These are phyloP conservation scores for Holcopasites calliopsidis DNA, from an alignment of 1,140 invertebrate species.

Conservation along the genomic window DNA sequence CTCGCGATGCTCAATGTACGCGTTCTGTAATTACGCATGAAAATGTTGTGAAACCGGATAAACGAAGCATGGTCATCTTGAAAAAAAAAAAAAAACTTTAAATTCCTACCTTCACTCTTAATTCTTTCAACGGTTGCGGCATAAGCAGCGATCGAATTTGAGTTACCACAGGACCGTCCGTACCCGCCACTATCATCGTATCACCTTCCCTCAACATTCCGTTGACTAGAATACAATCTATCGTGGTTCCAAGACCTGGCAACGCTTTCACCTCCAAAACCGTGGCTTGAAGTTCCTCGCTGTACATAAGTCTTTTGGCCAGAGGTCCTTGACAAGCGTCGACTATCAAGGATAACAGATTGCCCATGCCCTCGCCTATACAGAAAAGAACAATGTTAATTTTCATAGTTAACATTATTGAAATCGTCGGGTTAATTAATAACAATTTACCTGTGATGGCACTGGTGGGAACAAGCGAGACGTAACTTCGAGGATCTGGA, in stretches of 20 bases:
- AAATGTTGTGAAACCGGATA: no score
- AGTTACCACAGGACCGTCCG: constrained; percentile 98
- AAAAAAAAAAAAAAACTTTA: not conserved
- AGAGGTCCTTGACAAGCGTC: constrained; percentile 95
- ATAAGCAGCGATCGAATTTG: constrained; percentile 98
- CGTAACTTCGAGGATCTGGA: constrained; percentile 94
- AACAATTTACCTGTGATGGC: constrained; percentile 88
- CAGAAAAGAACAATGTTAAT: not conserved
- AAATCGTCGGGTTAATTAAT: no score
- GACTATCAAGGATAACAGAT: constrained; percentile 95
- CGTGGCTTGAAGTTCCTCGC: constrained; percentile 96
- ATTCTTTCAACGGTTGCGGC: constrained; percentile 98
- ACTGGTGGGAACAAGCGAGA: constrained; percentile 98
- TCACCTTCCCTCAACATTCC: constrained; percentile 95
- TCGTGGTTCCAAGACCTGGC: constrained; percentile 97
- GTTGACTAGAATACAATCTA: constrained; percentile 99
- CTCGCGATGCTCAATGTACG: constrained; percentile 97
- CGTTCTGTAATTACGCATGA: constrained; percentile 84
- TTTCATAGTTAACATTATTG: not conserved
- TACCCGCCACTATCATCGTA: constrained; percentile 96
- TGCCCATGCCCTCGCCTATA: constrained; percentile 97
- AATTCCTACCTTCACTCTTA: constrained; percentile 93
- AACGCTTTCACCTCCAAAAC: constrained; percentile 99
- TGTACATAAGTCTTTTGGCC: constrained; percentile 94
- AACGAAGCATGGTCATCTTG: no score